A percentile compares a stretch with the other conserved stretches of the same genome.
These are phyloP conservation scores for Zele albiditarsus DNA, from an alignment of 2,888 invertebrate species.

Conservation along the genomic window DNA sequence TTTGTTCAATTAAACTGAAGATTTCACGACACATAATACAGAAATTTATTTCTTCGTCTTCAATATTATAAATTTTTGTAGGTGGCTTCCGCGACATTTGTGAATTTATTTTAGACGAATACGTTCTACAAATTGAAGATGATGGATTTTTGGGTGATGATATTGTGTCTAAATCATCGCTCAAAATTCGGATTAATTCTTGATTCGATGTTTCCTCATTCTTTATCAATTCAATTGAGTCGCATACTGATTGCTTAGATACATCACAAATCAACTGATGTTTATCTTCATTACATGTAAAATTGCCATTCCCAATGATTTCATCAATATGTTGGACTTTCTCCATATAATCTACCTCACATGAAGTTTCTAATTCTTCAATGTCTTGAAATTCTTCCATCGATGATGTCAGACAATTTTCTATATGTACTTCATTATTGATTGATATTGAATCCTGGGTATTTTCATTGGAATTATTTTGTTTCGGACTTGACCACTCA, in stretches of 20 bases:
- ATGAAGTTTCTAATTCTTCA: background rate
- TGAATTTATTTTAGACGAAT: background rate
- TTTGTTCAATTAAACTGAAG: conserved; percentile 44
- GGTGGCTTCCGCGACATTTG: background rate
- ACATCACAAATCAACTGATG: background rate
- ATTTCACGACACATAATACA: conserved; percentile 48
- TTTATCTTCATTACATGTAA: background rate
- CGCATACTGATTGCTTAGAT: background rate
- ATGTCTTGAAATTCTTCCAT: background rate
- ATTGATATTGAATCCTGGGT: background rate
- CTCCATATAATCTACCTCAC: background rate
- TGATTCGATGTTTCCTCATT: background rate
- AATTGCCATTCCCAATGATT: background rate
- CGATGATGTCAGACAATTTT: background rate
- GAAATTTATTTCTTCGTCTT: background rate
- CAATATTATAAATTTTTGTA: background rate
- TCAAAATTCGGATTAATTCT: background rate
- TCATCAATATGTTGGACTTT: background rate
- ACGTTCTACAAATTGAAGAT: conserved; percentile 14
- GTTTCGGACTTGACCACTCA: background rate
- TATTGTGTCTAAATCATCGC: background rate
- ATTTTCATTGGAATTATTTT: background rate
- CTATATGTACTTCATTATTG: background rate
- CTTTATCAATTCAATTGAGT: background rate
- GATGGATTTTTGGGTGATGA: background rate